Base-by-base conservation (phyloP, 2,113 vertebrate genomes). In the Callorhinus ursinus region DNA sequence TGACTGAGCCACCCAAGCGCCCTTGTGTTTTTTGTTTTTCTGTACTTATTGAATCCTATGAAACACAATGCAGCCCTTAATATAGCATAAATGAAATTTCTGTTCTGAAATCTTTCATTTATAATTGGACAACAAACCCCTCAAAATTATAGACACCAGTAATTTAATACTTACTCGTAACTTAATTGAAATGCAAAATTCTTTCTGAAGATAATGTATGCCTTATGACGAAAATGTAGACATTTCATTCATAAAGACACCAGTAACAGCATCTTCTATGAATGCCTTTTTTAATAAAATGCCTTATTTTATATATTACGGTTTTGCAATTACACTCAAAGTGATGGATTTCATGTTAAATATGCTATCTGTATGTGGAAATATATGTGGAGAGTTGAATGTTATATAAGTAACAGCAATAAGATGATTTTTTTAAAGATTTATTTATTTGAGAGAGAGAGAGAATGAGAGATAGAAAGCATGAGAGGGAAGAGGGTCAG, bases 161-260 rank as follows among this genome's bases (percentile, higher is more conserved):
- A 96, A 90, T 82, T 77, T 8, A 88, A 82, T 61, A 79, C 0
- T 49, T 84, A 51, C 16, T 90, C 59, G 85, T 22, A 22, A 74
- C 55, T 46, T 85, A 82, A 90, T 4, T 53, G 33, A 42, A 88
- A 55, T 67, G 14, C n/a, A 72, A 85, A 51, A 84, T 83, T 86
- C 19, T 82, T 88, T 89, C 69, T 55, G 14, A 77, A 81, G 15
- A 71, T 82, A 57, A 65, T 5, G 18, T 74, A 42, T 36, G 4
- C 7, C 13, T 55, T 94, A 85, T 42, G 77, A 72, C 82, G 80
- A 90, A 95, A 81, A 95, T 91, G 46, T 46, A 46, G 46, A 46
- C 46, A 46, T 46, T 46, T 46, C 46, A 46, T 46, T 46, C 46
- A 46, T 46, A 46, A 46, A 46, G 46, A 74, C 9, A 49, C 11